phyloP scores from a whole-genome alignment of 2,888 invertebrate genomes.

The Petrophora chlorosata region DNA sequence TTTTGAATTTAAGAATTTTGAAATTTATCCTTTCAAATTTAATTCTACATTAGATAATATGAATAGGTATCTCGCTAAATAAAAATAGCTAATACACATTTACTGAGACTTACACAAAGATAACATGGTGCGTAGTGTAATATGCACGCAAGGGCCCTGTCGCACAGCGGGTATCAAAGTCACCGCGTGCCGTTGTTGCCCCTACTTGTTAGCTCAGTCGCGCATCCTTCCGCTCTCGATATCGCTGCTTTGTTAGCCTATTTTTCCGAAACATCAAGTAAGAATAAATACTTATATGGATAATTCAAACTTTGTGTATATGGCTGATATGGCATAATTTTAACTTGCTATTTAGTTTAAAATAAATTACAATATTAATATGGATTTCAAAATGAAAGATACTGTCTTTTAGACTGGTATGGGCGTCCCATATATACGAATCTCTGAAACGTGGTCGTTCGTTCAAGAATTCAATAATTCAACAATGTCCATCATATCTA shows the following conservation, averaged over 20 bases:
- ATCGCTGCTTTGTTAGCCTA: conserved; percentile 22
- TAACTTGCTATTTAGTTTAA: too few species aligned
- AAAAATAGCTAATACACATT: conserved; percentile 32
- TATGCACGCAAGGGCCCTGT: conserved; percentile 69
- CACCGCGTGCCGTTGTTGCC: conserved; percentile 56
- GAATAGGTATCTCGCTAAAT: not conserved
- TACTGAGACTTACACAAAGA: conserved; percentile 43
- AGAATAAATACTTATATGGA: too few species aligned
- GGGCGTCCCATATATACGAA: too few species aligned
- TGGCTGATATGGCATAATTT: too few species aligned
- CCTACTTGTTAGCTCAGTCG: conserved; percentile 52
- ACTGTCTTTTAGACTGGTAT: too few species aligned
- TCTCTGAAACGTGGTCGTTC: too few species aligned
- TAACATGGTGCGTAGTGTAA: conserved; percentile 43
- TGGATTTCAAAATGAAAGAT: too few species aligned
- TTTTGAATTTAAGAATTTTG: not conserved
- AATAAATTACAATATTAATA: too few species aligned
- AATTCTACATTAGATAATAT: not conserved
- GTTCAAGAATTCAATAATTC: too few species aligned
- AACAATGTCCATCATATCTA: too few species aligned
- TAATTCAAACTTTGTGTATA: too few species aligned
- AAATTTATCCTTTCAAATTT: not conserved
- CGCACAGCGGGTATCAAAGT: conserved; percentile 74
- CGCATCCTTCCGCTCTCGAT: conserved; percentile 56
- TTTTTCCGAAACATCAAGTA: too few species aligned